Conservation (phyloP, 2,888 invertebrate species). For the Drosophila peninsularis region DNA sequence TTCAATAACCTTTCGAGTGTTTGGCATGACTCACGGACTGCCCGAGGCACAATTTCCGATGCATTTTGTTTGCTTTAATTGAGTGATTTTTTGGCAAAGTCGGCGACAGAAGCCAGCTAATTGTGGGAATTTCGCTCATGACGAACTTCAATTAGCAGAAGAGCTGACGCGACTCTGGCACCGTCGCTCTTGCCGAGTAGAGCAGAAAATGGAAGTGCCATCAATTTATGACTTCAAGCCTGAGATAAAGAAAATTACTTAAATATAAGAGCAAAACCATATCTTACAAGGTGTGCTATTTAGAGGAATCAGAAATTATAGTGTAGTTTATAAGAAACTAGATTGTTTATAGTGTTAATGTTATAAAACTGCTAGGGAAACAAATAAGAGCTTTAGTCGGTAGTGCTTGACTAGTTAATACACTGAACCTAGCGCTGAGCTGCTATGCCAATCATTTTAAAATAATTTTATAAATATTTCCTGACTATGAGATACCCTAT, state of each 20-base stretch:
- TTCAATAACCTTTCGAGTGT: background rate
- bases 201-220: constrained; percentile 17
- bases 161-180: background rate
- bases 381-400: no score
- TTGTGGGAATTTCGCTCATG: constrained; percentile 14
- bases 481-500: no score
- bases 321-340: no score
- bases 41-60: background rate
- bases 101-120: background rate
- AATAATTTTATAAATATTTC: no score
- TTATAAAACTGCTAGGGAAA: no score
- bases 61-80: constrained; percentile 45
- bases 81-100: constrained; percentile 23
- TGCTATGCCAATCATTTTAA: no score
- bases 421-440: no score
- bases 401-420: background rate
- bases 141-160: constrained; percentile 14
- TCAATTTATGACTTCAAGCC: background rate
- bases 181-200: background rate
- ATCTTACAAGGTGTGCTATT: background rate
- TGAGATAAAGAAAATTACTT: background rate
- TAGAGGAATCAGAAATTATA: background rate
- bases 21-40: constrained; percentile 55
- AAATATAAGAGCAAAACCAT: background rate
- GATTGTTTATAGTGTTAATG: no score